Conservation (phyloP, 64 coral and sea anemone genomes). For the Actinia tenebrosa region DNA sequence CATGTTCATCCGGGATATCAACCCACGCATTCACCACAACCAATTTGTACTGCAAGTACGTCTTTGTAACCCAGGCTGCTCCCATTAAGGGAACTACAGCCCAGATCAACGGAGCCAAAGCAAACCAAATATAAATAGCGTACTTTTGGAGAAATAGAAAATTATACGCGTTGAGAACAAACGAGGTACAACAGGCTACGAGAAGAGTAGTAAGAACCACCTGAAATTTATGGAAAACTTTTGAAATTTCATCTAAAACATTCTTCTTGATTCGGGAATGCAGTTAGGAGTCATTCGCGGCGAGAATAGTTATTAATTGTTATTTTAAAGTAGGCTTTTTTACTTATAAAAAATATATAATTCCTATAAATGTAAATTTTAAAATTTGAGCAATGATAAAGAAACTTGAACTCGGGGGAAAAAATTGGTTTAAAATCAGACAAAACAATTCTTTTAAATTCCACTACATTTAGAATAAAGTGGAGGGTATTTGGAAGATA, state of each 20-base stretch:
- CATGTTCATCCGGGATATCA: constrained; percentile 83
- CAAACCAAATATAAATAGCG: constrained; percentile 93
- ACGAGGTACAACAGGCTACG: constrained; percentile 79
- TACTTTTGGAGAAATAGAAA: constrained; percentile 76
- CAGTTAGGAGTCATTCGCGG: too few relatives aligned
- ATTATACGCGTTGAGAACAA: constrained; percentile 89
- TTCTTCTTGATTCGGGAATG: not conserved
- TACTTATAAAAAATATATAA: too few relatives aligned
- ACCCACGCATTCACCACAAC: constrained; percentile 95
- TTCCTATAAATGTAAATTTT: too few relatives aligned
- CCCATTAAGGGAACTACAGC: constrained; percentile 76
- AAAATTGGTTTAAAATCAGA: too few relatives aligned
- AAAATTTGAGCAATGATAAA: too few relatives aligned
- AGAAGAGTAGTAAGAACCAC: constrained; percentile 82
- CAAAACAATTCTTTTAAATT: too few relatives aligned
- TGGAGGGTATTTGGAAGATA: too few relatives aligned
- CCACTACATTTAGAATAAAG: too few relatives aligned
- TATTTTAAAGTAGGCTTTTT: too few relatives aligned
- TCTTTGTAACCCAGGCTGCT: constrained; percentile 85
- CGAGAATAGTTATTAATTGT: too few relatives aligned
- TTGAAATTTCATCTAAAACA: not conserved
- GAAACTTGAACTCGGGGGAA: too few relatives aligned
- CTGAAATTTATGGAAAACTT: constrained; percentile 22
- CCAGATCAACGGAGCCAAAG: constrained; percentile 81
- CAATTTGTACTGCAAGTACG: constrained; percentile 76